Evolutionary conservation across 2,113 vertebrate species (phyloP).

Genomic region (cat (Felis catus)): F.catus_Fca126_mat1.0 CM031424.1:36655001-36655500

Average conservation of each 20-base stretch:
- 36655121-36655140: not conserved
- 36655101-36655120: not conserved
- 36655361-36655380: not conserved
- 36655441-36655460: not conserved
- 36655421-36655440: not conserved
- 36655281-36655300: not conserved
- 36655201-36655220: not conserved
- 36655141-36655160: not conserved
- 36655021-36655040: not conserved
- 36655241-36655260: not conserved
- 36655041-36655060: not conserved
- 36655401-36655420: not conserved
- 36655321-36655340: not conserved
- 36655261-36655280: not conserved
- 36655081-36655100: not conserved
- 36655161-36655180: not conserved
- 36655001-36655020: not conserved
- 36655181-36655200: not conserved
- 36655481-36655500: not conserved
- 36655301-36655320: not conserved
- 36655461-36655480: not conserved
- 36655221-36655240: not conserved
- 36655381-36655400: not conserved
- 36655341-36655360: not conserved
- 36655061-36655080: not conserved